phyloP scores from a whole-genome alignment of 2,797 vertebrate species.

The Tolypeutes matacus region DNA sequence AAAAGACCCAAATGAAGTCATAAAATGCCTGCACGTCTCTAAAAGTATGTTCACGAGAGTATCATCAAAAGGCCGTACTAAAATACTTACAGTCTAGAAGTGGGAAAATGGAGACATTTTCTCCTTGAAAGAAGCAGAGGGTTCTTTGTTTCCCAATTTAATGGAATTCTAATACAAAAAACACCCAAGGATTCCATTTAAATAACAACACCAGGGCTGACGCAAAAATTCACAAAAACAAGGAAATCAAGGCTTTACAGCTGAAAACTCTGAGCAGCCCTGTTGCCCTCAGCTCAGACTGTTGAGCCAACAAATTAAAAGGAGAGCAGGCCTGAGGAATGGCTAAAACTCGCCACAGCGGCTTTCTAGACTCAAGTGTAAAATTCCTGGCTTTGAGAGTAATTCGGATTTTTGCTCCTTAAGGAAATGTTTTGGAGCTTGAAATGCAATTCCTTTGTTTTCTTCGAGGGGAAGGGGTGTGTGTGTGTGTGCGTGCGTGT shows the following conservation, averaged over 20 bases:
- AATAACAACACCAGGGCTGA: constrained; percentile 82
- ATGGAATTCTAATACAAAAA: constrained; percentile 77
- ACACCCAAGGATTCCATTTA: constrained; percentile 79
- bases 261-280: constrained; percentile 81
- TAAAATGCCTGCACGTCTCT: fast-evolving
- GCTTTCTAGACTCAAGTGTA: constrained; percentile 83
- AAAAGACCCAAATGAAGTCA: constrained; percentile 56
- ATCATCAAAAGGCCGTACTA: neutral
- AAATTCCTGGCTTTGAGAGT: constrained; percentile 83
- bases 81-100: neutral
- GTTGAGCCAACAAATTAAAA: constrained; percentile 79
- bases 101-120: constrained; percentile 60
- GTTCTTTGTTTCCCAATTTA: constrained; percentile 82
- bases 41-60: neutral
- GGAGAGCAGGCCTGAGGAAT: constrained; percentile 68
- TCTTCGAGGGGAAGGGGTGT: constrained; percentile 83
- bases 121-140: constrained; percentile 59
- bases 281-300: constrained; percentile 80
- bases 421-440: constrained; percentile 84
- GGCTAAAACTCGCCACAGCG: constrained; percentile 69
- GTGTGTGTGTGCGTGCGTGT: constrained; percentile 71
- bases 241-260: constrained; percentile 79
- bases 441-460: constrained; percentile 86
- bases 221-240: constrained; percentile 74
- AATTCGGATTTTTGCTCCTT: constrained; percentile 85